Conservation (phyloP, 1,140 invertebrate species). For the Pachyrhynchus sulphureomaculatus region DNA sequence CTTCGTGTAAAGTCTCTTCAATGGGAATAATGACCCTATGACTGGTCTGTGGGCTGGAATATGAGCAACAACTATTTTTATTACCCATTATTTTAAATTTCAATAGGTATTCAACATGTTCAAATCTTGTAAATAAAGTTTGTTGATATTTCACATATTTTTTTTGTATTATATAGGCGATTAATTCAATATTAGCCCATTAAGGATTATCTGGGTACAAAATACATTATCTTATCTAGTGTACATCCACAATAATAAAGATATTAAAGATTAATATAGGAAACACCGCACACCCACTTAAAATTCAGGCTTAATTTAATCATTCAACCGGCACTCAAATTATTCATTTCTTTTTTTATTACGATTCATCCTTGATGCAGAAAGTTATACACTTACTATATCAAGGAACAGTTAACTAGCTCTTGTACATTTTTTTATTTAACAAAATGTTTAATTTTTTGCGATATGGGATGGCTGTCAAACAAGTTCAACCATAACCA, state of each 20-base stretch:
- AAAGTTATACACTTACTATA: too few species aligned
- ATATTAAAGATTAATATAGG: conserved; percentile 19
- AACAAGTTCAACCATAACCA: too few species aligned
- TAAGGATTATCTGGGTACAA: conserved; percentile 2
- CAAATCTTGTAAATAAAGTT: neutral
- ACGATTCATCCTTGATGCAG: too few species aligned
- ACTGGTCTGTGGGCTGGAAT: conserved; percentile 62
- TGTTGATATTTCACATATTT: conserved; percentile 6
- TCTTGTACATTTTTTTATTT: too few species aligned
- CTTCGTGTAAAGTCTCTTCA: conserved; percentile 70
- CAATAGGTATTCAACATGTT: neutral
- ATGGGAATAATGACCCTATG: conserved; percentile 52
- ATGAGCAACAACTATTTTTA: conserved; percentile 75
- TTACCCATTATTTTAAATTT: conserved; percentile 64
- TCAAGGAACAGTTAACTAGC: too few species aligned
- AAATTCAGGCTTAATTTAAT: too few species aligned
- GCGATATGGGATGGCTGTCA: too few species aligned
- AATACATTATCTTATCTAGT: conserved; percentile 19
- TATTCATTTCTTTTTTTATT: too few species aligned
- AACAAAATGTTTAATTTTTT: too few species aligned
- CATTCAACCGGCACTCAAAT: too few species aligned
- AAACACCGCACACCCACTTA: conserved; percentile 24
- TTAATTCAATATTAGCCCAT: conserved; percentile 13
- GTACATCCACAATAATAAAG: conserved; percentile 3
- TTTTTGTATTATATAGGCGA: neutral